A percentile compares a stretch with the other conserved stretches of the same genome.
Conservation (phyloP, 2,113 vertebrate genomes). For the Crocuta crocuta region DNA sequence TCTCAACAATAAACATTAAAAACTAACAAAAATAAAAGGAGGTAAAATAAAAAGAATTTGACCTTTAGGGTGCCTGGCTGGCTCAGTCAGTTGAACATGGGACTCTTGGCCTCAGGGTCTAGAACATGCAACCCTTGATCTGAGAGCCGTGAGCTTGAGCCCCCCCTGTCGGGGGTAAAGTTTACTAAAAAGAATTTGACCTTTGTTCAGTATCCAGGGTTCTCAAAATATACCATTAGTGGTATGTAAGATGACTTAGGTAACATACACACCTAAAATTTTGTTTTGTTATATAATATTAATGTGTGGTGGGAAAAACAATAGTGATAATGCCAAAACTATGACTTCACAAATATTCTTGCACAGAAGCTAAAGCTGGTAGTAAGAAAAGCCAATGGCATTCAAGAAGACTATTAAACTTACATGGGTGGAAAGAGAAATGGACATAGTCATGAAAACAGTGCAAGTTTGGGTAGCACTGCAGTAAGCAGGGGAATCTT, state of each 20-base stretch:
- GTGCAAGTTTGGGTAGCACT: background rate
- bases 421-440: background rate
- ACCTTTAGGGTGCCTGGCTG: background rate
- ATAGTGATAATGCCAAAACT: background rate
- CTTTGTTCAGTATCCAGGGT: background rate
- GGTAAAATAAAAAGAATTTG: background rate
- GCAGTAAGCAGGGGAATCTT: background rate
- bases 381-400: background rate
- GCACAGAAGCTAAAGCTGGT: background rate
- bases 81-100: background rate
- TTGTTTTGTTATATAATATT: background rate
- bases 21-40: too few relatives aligned
- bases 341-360: constrained; percentile 34
- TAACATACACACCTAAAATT: background rate
- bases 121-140: background rate
- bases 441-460: background rate
- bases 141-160: background rate
- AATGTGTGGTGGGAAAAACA: constrained; percentile 5
- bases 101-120: background rate
- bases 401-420: background rate
- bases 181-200: background rate
- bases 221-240: constrained; percentile 24
- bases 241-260: background rate
- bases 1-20: too few relatives aligned
- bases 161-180: background rate